Evolutionary conservation across 2,888 invertebrate genomes (phyloP), one percentile per base, ranked within the genome.

Genomic region (Sthenelais limicola): DNA sequence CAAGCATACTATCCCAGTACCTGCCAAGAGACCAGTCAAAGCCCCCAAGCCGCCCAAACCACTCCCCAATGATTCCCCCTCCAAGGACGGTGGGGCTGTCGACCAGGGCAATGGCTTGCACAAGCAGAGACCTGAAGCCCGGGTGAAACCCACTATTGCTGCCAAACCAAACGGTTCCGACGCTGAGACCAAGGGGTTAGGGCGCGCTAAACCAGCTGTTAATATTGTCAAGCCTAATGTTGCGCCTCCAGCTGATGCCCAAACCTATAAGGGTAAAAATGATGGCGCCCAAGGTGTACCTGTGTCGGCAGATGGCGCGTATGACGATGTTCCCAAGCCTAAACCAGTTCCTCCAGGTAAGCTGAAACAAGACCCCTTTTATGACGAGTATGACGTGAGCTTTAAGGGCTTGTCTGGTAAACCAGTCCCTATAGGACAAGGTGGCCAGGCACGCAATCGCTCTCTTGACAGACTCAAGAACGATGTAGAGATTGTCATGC

Each of bases 401-500:
- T 62, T 38, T 38, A 62, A 62, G 38, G 62, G 62, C 1, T 9
- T 38, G 24, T 62, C 62, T 12, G 62, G 62, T 24, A 62, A 62
- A 26, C 38, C 62, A 5, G 26, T 62, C 9, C 38, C 62, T 12
- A n/a, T 56, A 28, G 51, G 51, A 12, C 12, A 7, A 26, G 62
- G 62, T 15, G 43, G 38, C 5, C 62, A 62, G n/a, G 38, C 38
- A 9, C 35, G 62, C 9, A 62, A 62, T 38, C 35, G 26, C 18
- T 62, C 62, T 15, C 15, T 62, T 26, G 62, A 62, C 38, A 18
- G 62, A 18, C 62, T 62, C 1, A 62, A 62, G 26, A 62, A 62
- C 43, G 62, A 62, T 38, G 43, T 62, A 26, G 62, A 62, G 35
- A 62, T 62, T 35, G 70, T 70, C 2, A n/a, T 70, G 33, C 70